These are phyloP conservation scores for Macrotis lagotis DNA, from an alignment of 2,113 vertebrate genomes.

Conservation along the genomic window DNA sequence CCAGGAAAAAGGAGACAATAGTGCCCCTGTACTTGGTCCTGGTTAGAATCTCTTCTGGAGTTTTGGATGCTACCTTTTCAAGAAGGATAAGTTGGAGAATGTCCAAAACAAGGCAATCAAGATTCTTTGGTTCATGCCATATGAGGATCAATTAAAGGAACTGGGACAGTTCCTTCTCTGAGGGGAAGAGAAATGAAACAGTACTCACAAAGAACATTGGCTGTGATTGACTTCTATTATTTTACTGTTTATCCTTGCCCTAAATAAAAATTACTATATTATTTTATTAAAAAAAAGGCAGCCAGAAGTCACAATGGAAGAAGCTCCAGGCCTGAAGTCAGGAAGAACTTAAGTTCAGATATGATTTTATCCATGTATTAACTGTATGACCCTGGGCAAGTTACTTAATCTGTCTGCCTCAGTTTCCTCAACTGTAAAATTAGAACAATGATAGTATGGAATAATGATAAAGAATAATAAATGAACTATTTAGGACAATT, in stretches of 20 bases:
- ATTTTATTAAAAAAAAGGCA: neutral
- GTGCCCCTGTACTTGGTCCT: neutral
- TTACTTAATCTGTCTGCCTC: neutral
- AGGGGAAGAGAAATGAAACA: neutral
- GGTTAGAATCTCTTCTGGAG: neutral
- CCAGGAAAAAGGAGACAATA: neutral
- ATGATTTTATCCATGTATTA: neutral
- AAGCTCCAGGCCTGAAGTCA: neutral
- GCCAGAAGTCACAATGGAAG: neutral
- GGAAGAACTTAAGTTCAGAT: neutral
- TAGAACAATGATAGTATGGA: neutral
- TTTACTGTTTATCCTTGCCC: neutral
- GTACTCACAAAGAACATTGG: neutral
- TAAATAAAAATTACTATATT: neutral
- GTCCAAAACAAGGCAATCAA: neutral
- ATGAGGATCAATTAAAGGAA: neutral
- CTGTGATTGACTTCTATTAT: neutral
- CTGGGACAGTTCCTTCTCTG: neutral
- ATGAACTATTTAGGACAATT: neutral
- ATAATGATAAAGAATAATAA: neutral
- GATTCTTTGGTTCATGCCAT: neutral
- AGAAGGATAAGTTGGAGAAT: neutral
- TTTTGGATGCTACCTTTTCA: neutral
- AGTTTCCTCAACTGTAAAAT: neutral
- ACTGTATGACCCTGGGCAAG: neutral